Percentiles rank a stretch among this genome's conserved stretches.
Conservation (phyloP, 2,888 invertebrate species). For the Meganola albula region DNA sequence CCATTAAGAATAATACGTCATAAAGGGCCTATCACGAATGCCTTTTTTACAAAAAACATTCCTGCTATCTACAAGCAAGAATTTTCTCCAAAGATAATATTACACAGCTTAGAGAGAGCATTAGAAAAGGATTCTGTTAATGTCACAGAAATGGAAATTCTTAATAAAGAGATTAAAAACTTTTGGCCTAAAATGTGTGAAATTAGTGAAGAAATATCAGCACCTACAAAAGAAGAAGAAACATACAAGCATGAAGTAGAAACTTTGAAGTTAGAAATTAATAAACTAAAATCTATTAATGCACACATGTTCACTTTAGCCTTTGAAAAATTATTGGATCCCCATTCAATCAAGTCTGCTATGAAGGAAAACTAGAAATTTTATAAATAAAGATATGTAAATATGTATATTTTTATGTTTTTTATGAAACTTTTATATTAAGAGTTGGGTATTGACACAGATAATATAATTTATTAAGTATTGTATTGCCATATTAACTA, state of each 20-base stretch:
- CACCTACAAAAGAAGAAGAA: constrained; percentile 36
- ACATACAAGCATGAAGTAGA: constrained; percentile 43
- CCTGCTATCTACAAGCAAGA: constrained; percentile 78
- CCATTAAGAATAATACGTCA: constrained; percentile 83
- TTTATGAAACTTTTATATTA: no score
- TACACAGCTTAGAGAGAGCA: constrained; percentile 81
- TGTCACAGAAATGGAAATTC: constrained; percentile 60
- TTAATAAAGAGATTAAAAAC: constrained; percentile 53
- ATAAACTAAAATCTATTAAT: constrained; percentile 76
- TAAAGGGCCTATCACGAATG: constrained; percentile 86
- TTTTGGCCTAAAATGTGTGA: constrained; percentile 57
- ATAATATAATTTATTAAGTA: no score
- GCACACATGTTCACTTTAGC: constrained; percentile 77
- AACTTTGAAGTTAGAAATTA: constrained; percentile 67
- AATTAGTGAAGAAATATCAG: constrained; percentile 25
- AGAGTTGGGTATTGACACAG: no score
- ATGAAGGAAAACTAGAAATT: no score
- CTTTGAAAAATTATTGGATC: constrained; percentile 59
- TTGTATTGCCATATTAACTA: no score
- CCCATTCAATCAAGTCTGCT: no score
- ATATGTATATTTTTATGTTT: no score
- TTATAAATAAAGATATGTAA: no score
- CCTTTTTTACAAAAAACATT: constrained; percentile 79
- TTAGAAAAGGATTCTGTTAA: constrained; percentile 73
- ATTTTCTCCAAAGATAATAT: constrained; percentile 74